Percentiles rank a stretch among this genome's conserved stretches.
phyloP scores from a whole-genome alignment of 2,113 vertebrate species.

The Pelodiscus sinensis region DNA sequence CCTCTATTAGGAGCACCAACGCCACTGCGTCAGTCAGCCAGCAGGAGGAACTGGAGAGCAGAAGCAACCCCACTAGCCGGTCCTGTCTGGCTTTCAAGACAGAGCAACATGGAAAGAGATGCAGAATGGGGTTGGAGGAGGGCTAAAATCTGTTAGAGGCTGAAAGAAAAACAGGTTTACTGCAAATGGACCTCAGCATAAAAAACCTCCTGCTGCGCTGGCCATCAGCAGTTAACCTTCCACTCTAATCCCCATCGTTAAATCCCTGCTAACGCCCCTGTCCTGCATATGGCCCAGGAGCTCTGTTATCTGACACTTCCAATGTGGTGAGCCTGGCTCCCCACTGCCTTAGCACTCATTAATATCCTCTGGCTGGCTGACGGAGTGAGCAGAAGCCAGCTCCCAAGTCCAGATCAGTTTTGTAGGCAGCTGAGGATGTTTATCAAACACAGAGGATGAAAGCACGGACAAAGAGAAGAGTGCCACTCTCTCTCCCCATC shows the following conservation, averaged over 20 bases:
- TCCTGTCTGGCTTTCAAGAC: rapidly evolving
- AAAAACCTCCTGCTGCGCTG: neutral
- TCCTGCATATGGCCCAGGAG: constrained; percentile 46
- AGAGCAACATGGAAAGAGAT: neutral
- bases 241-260: constrained; percentile 60
- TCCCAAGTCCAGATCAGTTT: constrained; percentile 46
- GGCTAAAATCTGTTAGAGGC: constrained; percentile 11
- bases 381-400: constrained; percentile 52
- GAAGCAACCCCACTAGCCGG: rapidly evolving
- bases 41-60: rapidly evolving
- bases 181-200: rapidly evolving
- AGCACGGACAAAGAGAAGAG: constrained; percentile 61
- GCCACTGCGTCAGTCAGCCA: neutral
- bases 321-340: constrained; percentile 5
- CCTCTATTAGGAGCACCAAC: rapidly evolving
- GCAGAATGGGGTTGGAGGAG: neutral
- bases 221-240: constrained; percentile 26
- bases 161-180: neutral
- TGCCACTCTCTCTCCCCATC: neutral
- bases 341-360: constrained; percentile 50
- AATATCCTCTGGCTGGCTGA: constrained; percentile 62
- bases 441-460: constrained; percentile 59
- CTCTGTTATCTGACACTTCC: constrained; percentile 65
- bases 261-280: constrained; percentile 39
- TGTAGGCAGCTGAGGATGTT: constrained; percentile 69